Conservation (phyloP, 2,797 vertebrate genomes). For the Ataeniobius toweri region DNA sequence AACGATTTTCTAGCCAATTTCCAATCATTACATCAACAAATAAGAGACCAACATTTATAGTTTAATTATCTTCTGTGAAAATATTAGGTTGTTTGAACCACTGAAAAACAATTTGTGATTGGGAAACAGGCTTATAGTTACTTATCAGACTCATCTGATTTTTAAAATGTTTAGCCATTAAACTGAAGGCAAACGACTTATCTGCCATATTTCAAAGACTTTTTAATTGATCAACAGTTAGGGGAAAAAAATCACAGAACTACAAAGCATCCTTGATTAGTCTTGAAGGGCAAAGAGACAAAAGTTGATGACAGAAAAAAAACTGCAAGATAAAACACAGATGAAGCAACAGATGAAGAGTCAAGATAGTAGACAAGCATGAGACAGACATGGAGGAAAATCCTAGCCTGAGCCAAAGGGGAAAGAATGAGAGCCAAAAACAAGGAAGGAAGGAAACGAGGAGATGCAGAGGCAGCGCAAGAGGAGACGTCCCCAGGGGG, state of each 20-base stretch:
- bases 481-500: conserved; percentile 68
- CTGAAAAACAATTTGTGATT: not conserved
- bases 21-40: not conserved
- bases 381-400: conserved; percentile 34
- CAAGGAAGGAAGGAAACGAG: conserved; percentile 66
- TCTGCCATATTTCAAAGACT: conserved; percentile 4
- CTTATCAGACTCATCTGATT: conserved; percentile 4
- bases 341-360: conserved; percentile 33
- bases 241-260: not conserved
- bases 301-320: conserved; percentile 16
- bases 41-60: conserved; percentile 2
- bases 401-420: conserved; percentile 32
- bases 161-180: conserved; percentile 4
- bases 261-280: conserved; percentile 9
- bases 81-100: conserved; percentile 6
- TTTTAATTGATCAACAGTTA: not conserved
- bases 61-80: conserved; percentile 17
- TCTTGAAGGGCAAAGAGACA: not conserved
- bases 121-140: not conserved
- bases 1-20: not conserved
- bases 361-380: conserved; percentile 19
- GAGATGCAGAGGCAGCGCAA: conserved; percentile 68
- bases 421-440: conserved; percentile 51
- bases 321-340: conserved; percentile 37
- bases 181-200: not conserved